phyloP scores from a whole-genome alignment of 2,113 vertebrate genomes.

The Leucoraja erinaceus region DNA sequence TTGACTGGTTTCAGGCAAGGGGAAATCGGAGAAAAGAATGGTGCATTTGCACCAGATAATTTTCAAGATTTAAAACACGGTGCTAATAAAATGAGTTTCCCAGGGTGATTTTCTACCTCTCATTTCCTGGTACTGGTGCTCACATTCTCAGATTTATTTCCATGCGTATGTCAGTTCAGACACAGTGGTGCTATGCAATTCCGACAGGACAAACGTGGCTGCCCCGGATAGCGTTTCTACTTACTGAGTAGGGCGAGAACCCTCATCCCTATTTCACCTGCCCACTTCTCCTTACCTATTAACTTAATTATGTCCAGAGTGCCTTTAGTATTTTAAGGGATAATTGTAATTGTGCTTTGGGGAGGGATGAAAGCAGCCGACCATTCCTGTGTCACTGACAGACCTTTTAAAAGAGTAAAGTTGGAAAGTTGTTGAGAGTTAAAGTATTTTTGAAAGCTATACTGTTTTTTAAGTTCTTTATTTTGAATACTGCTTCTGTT shows the following conservation, averaged over 20 bases:
- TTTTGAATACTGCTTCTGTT: neutral
- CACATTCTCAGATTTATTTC: neutral
- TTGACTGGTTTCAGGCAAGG: neutral
- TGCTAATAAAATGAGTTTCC: slow-evolving; percentile 1
- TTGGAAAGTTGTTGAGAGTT: neutral
- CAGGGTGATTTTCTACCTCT: slow-evolving; percentile 30
- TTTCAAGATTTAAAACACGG: neutral
- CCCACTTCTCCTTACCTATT: slow-evolving; percentile 62
- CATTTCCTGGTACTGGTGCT: slow-evolving; percentile 27
- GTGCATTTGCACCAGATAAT: neutral
- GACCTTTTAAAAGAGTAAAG: neutral
- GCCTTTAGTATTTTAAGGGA: slow-evolving; percentile 52
- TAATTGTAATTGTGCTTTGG: slow-evolving; percentile 47
- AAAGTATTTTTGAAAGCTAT: slow-evolving; percentile 24
- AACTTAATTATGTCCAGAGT: slow-evolving; percentile 45
- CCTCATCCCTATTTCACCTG: slow-evolving; percentile 62
- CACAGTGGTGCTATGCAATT: slow-evolving; percentile 11
- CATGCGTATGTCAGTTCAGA: neutral
- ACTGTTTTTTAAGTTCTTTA: slow-evolving; percentile 1
- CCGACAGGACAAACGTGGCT: too few species aligned
- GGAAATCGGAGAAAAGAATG: neutral
- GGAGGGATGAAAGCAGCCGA: slow-evolving; percentile 41
- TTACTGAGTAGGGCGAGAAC: neutral
- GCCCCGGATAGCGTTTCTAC: neutral
- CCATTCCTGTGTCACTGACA: slow-evolving; percentile 24